Evolutionary conservation across 2,888 invertebrate genomes (phyloP).

Genomic region (Saturnia japonica): DNA sequence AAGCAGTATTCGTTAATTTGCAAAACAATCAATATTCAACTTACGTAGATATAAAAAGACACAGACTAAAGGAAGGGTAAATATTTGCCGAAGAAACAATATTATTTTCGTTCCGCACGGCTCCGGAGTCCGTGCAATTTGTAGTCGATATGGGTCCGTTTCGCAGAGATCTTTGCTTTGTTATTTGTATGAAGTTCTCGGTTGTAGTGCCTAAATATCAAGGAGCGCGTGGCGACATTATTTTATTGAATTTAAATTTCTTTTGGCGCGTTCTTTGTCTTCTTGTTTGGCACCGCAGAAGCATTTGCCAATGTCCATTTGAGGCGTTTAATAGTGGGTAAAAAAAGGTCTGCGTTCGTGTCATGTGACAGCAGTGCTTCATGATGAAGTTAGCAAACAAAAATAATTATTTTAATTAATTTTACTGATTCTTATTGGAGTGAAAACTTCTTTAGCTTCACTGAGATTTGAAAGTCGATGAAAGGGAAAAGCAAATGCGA

Average conservation of each 20-base stretch:
- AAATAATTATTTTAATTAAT: too few relatives aligned
- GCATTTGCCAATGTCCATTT: too few relatives aligned
- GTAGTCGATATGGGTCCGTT: slow-evolving; percentile 76
- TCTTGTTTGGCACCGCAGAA: too few relatives aligned
- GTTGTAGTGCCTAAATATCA: slow-evolving; percentile 3
- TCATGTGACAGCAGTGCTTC: too few relatives aligned
- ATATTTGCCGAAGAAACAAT: slow-evolving; percentile 80
- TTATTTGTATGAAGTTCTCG: slow-evolving; percentile 35
- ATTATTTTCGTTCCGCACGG: slow-evolving; percentile 74
- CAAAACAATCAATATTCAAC: slow-evolving; percentile 15
- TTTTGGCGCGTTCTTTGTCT: too few relatives aligned
- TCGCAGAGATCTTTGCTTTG: slow-evolving; percentile 47
- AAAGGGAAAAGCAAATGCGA: too few relatives aligned
- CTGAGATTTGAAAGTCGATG: too few relatives aligned
- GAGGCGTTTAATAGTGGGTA: too few relatives aligned
- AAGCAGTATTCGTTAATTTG: slow-evolving; percentile 20
- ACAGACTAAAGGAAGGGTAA: slow-evolving; percentile 63
- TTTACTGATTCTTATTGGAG: too few relatives aligned
- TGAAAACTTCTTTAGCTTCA: too few relatives aligned
- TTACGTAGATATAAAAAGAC: slow-evolving; percentile 15
- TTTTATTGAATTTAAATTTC: not conserved
- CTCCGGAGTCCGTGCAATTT: slow-evolving; percentile 67
- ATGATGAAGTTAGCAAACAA: too few relatives aligned
- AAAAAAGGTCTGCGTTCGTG: too few relatives aligned
- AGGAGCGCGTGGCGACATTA: not conserved